Evolutionary conservation across 2,797 vertebrate species (phyloP).

Genomic region (Dallia pectoralis): DNA sequence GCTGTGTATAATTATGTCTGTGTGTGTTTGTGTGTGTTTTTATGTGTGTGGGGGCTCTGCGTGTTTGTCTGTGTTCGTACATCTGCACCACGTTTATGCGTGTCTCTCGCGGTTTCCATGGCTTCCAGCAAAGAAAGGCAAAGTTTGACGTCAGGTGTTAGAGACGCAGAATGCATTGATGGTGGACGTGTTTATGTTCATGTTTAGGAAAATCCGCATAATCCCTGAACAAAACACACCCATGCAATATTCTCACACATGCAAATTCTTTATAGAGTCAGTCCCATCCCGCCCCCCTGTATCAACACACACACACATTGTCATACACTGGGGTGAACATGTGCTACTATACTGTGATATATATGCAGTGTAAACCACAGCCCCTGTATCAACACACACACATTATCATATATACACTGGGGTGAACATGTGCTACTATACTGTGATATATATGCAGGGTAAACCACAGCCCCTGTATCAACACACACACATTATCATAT

Average conservation of each 20-base stretch:
- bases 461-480: too few relatives aligned
- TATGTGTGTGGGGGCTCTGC: constrained; percentile 18
- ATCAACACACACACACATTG: background rate
- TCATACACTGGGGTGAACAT: background rate
- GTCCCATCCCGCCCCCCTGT: background rate
- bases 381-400: background rate
- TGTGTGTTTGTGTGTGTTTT: background rate
- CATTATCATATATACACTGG: background rate
- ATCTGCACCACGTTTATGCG: background rate
- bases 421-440: background rate
- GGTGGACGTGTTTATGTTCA: background rate
- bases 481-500: background rate
- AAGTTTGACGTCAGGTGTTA: background rate
- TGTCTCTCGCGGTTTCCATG: constrained; percentile 4
- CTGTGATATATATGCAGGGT: background rate
- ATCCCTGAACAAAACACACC: background rate
- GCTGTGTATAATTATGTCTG: background rate
- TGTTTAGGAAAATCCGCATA: background rate
- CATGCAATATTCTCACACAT: background rate
- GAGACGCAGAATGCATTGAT: background rate
- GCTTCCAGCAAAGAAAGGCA: background rate
- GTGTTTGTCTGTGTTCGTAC: background rate
- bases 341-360: background rate
- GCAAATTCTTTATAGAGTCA: background rate
- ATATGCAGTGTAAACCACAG: background rate